Evolutionary conservation across 1,140 invertebrate species (phyloP), one percentile per base, ranked within the genome.

Genomic region (Bursaphelenchus mucronatus): DNA sequence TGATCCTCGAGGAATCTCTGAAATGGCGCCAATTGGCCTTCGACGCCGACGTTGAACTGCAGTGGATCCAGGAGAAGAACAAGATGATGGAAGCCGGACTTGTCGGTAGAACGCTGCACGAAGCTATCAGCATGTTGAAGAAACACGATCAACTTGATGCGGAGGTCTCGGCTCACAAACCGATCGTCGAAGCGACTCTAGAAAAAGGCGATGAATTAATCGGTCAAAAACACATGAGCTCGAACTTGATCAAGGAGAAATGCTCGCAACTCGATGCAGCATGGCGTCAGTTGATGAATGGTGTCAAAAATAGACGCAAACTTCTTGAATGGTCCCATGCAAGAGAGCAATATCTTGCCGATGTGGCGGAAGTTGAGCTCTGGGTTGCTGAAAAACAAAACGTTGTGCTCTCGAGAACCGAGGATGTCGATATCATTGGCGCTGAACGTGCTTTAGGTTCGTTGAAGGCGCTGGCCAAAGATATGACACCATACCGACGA

Each of bases 11-110:
- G 78, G 91, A 93, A 80, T 90, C 90, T 43, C 77, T 91, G 6
- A 86, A 89, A 65, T 90, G 90, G 77, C 92, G 96, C 81, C 93
- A 96, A 82, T 94, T 96, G 83, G 88, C 88, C 30, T 95, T 95
- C 80, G 91, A 96, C 81, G 85, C 94, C 44, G 90, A 94, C 63
- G 88, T 88, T 0, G 93, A 97, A 82, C 84, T 94, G 73, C 91
- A 94, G 79, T 98, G 94, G 94, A 92, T 97, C 59, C 88, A 88
- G 44, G 94, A 97, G 81, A 89, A 92, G 69, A 79, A 89, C 59
- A 88, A 89, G 4, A 86, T 89, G 5, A 91, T 90, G 1, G 86
- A 87, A 0, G 90, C 90, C 1, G 87, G 88, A 3, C 87, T 84
- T 47, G 80, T 82, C 64, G 84, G 83, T 39, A 81, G 88, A 57